Percentiles rank a stretch among this genome's conserved stretches.
phyloP scores from a whole-genome alignment of 2,797 vertebrate genomes.

The Ctenopoma kingsleyae region DNA sequence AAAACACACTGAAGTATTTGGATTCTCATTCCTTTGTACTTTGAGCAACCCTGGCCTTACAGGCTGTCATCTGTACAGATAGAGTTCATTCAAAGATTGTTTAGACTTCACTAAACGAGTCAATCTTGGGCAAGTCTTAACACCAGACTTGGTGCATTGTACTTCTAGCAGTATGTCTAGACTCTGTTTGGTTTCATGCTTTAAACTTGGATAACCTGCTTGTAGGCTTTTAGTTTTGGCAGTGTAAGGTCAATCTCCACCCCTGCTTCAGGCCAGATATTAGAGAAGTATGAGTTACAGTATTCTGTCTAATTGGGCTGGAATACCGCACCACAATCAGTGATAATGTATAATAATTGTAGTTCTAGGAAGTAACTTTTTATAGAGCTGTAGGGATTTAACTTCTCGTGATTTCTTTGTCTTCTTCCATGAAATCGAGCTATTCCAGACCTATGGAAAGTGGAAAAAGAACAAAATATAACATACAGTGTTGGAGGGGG shows the following conservation, averaged over 20 bases:
- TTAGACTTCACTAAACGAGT: slow-evolving; percentile 50
- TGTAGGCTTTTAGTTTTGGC: slow-evolving; percentile 39
- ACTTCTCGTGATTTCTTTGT: not conserved
- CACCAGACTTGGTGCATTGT: slow-evolving; percentile 65
- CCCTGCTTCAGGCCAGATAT: slow-evolving; percentile 39
- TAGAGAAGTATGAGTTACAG: slow-evolving; percentile 15
- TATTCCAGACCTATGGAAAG: not conserved
- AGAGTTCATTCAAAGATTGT: slow-evolving; percentile 55
- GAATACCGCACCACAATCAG: slow-evolving; percentile 18
- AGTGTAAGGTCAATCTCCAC: slow-evolving; percentile 38
- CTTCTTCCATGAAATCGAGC: slow-evolving; percentile 4
- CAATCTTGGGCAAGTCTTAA: slow-evolving; percentile 68
- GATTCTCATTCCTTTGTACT: slow-evolving; percentile 30
- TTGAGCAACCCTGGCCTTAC: slow-evolving; percentile 2
- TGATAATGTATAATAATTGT: slow-evolving; percentile 22
- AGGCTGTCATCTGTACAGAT: slow-evolving; percentile 35
- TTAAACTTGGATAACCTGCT: slow-evolving; percentile 39
- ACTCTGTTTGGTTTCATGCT: slow-evolving; percentile 57
- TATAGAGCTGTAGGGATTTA: slow-evolving; percentile 4
- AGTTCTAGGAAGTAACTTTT: not conserved
- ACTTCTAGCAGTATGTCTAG: slow-evolving; percentile 71
- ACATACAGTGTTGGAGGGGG: not conserved
- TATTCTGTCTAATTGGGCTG: slow-evolving; percentile 23
- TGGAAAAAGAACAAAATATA: not conserved
- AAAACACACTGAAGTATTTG: slow-evolving; percentile 32